Evolutionary conservation across 2,113 vertebrate genomes (phyloP), one percentile per base, ranked within the genome.

Genomic region (Suricata suricatta): DNA sequence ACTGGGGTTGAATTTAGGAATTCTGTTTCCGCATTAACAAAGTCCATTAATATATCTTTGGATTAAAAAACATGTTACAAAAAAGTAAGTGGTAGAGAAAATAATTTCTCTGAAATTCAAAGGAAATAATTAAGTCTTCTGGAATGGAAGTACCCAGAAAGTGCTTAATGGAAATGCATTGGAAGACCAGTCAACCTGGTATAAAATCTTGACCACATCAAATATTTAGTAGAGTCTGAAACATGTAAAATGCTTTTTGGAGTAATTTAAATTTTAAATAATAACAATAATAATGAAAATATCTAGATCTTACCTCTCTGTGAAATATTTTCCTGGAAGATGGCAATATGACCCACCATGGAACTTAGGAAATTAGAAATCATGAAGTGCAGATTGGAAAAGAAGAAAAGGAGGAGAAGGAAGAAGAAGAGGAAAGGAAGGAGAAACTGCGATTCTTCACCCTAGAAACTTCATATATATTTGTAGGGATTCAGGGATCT

Each of bases 71-170:
- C 23, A 10, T 41, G 7, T 0, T 81, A 57, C 12, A 47, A 81
- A 81, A 80, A 72, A 63, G 12, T 11, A 77, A 85, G 72, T 10
- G 11, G 14, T 33, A 66, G 5, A 44, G 14, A 74, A 38, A 97
- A 74, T 2, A 93, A 54, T 72, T 44, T 90, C 2, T 93, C 79
- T 33, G 14, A 12, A 74, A 93, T 79, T 74, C 29, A 68, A 80
- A 86, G 35, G 64, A 38, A 86, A 63, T 74, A 1, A 47, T 38
- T 66, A 8, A 68, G 15, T 41, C 60, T 95, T 50, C 63, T 31
- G n/a, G n/a, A 74, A 81, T 41, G 23, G 72, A 85, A 33, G 1
- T 41, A 0, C 54, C 35, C 27, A 3, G n/a, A 86, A 44, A 90
- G 4, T 35, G 23, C 57, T 60, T 60, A 27, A 35, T 52, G n/a